Evolutionary conservation across 2,888 invertebrate genomes (phyloP).

Genomic region (Rhimphoctona megacephalus): DNA sequence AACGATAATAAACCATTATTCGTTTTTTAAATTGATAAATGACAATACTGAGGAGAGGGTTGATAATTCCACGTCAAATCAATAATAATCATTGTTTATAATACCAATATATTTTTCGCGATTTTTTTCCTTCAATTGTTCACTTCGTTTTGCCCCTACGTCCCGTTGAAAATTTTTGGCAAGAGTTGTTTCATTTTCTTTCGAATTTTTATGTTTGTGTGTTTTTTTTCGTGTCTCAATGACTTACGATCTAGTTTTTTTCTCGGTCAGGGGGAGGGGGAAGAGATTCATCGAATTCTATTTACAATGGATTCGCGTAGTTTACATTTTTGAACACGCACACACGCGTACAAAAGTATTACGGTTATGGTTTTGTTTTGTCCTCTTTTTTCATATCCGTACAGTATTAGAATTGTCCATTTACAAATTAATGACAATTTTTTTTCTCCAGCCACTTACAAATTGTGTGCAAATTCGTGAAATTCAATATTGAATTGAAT

Average conservation of each 20-base stretch:
- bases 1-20: conserved; percentile 15
- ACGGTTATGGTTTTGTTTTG: conserved; percentile 36
- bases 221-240: conserved; percentile 62
- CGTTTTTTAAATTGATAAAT: conserved; percentile 16
- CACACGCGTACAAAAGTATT: conserved; percentile 67
- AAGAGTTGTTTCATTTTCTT: conserved; percentile 79
- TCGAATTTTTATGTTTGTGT: conserved; percentile 70
- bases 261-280: conserved; percentile 46
- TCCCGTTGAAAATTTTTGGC: conserved; percentile 82
- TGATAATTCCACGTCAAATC: conserved; percentile 48
- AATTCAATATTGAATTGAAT: not conserved
- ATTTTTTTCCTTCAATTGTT: conserved; percentile 78
- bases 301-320: conserved; percentile 79
- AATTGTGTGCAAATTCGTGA: not conserved
- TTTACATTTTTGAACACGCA: conserved; percentile 76
- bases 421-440: not conserved
- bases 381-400: not conserved
- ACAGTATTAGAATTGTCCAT: conserved; percentile 19
- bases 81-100: conserved; percentile 79
- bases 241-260: conserved; percentile 76
- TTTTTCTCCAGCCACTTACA: conserved; percentile 2
- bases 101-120: conserved; percentile 84
- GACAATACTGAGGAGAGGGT: conserved; percentile 19
- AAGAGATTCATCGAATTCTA: conserved; percentile 72
- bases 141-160: conserved; percentile 78